Conservation (phyloP, 2,113 vertebrate species). For the Gobiocypris rarus region DNA sequence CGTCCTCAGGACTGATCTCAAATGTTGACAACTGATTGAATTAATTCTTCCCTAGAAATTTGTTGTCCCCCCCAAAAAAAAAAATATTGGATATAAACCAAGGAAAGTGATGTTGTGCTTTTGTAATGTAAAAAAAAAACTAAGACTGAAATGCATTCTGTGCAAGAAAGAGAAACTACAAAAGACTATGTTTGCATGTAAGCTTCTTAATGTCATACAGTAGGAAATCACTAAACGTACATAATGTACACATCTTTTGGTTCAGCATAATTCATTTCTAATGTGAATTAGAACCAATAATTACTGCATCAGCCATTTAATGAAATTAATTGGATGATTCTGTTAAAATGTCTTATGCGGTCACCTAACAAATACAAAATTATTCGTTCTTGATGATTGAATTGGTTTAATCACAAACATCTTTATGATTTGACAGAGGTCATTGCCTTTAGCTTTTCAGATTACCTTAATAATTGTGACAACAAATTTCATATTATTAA, state of each 20-base stretch:
- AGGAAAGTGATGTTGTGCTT: background rate
- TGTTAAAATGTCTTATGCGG: no score
- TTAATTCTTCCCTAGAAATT: background rate
- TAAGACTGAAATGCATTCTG: background rate
- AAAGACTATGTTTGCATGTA: background rate
- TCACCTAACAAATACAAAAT: no score
- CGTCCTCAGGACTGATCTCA: constrained; percentile 53
- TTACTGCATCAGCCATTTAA: no score
- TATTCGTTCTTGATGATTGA: background rate
- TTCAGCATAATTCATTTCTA: background rate
- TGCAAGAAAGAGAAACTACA: background rate
- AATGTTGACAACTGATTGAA: constrained; percentile 30
- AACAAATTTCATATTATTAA: background rate
- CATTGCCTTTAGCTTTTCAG: background rate
- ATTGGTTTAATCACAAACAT: constrained; percentile 2
- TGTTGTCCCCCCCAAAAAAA: background rate
- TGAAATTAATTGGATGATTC: no score
- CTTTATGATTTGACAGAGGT: background rate
- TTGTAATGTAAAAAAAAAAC: background rate
- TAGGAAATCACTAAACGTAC: background rate
- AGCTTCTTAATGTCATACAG: background rate
- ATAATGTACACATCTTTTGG: background rate
- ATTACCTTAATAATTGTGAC: background rate
- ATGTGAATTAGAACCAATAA: no score
- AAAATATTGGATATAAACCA: background rate